Evolutionary conservation across 2,797 vertebrate genomes (phyloP), one percentile per base, ranked within the genome.

Genomic region (Chloroceryle amazona): DNA sequence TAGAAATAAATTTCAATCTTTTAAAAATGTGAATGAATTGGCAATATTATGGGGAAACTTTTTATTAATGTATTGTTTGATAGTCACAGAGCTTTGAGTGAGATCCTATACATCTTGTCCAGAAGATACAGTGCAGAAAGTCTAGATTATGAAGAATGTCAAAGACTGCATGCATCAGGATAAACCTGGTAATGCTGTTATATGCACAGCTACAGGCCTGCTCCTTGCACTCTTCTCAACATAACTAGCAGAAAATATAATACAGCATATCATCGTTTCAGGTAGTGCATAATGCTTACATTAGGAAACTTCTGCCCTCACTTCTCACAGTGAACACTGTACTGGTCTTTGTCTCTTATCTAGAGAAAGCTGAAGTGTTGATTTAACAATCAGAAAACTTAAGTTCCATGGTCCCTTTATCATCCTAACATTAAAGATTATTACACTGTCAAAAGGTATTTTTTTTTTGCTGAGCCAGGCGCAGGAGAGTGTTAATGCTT

Each of bases 361-460:
- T 31, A 35, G 25, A 90, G 29, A 66, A 61, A 83, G 57, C 33
- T 42, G 29, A 91, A 66, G 78, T 75, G 85, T 70, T 94, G 93
- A 96, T 83, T 75, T 86, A 97, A 63, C 57, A 80, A 37, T 58
- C 57, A 62, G 76, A 91, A 93, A 89, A 81, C 33, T 52, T 72
- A 90, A 25, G 28, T 89, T 89, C 76, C 58, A 81, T 28, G 74
- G 81, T 41, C 18, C 63, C 42, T 62, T 70, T 92, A 91, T 84
- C 74, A 5, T 75, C 55, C 66, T 92, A 67, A 73, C 29, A 46
- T 87, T 89, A 44, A 93, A 96, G 82, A 93, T 95, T 35, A 93
- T 85, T 62, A 67, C 8, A 35, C 67, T 55, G 60, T 73, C 58
- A 70, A 93, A 93, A 85, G 49, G 9, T 73, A 49, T 90, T 95